Percentiles rank a stretch among this genome's conserved stretches.
These are phyloP conservation scores for Orthonychiurus folsomi DNA, from an alignment of 2,888 invertebrate species.

Conservation along the genomic window DNA sequence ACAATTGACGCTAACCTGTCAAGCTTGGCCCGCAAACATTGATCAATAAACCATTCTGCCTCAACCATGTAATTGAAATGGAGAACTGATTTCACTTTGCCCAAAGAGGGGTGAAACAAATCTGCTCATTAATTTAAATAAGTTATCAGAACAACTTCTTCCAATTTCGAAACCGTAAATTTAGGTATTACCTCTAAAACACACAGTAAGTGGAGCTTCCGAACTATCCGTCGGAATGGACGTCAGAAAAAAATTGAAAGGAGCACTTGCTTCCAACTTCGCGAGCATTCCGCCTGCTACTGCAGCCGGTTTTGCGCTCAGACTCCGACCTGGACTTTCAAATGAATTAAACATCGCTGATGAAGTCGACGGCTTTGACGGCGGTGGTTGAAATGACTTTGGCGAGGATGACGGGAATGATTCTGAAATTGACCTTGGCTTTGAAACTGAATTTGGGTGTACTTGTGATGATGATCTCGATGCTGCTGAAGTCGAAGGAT, in stretches of 20 bases:
- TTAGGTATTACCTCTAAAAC: too few relatives aligned
- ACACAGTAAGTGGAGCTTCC: too few relatives aligned
- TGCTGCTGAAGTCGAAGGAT: neutral
- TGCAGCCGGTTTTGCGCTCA: neutral
- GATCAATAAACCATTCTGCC: conserved; percentile 75
- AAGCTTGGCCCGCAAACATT: conserved; percentile 63
- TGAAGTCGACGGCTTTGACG: conserved; percentile 4
- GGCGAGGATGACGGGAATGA: neutral
- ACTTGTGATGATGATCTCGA: too few relatives aligned
- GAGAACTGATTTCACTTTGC: conserved; percentile 61
- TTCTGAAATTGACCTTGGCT: neutral
- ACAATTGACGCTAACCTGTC: conserved; percentile 15
- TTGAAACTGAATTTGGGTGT: conserved; percentile 4
- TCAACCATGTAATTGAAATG: conserved; percentile 93
- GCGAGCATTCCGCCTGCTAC: conserved; percentile 44
- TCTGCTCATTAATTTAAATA: too few relatives aligned
- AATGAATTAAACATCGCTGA: too few relatives aligned
- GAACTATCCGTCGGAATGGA: conserved; percentile 47
- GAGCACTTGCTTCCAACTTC: conserved; percentile 58
- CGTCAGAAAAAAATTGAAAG: conserved; percentile 67
- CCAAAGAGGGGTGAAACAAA: conserved; percentile 67
- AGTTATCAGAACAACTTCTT: too few relatives aligned
- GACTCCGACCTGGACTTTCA: too few relatives aligned
- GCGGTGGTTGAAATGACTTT: neutral
- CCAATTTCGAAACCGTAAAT: too few relatives aligned